Conservation (phyloP, 2,797 vertebrate species). For the Scleropages formosus region DNA sequence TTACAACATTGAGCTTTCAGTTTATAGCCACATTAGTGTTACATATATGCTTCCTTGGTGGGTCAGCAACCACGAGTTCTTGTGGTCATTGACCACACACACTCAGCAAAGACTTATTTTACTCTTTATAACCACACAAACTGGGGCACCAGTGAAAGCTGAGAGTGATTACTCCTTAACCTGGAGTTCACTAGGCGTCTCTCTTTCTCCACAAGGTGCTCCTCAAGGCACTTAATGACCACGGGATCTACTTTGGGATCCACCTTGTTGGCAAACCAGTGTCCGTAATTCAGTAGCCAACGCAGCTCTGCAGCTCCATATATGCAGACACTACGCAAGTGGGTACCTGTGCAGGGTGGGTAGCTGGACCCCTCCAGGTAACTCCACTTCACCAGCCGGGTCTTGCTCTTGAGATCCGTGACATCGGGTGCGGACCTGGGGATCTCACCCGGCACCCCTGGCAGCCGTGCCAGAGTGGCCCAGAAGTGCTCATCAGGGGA, state of each 20-base stretch:
- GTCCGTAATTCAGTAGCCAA: slow-evolving; percentile 83
- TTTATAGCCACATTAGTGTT: too few relatives aligned
- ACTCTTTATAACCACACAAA: too few relatives aligned
- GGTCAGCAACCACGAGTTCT: too few relatives aligned
- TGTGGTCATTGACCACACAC: too few relatives aligned
- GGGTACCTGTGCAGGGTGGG: slow-evolving; percentile 81
- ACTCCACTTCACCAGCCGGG: slow-evolving; percentile 90
- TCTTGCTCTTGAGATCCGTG: slow-evolving; percentile 86
- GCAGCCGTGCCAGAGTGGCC: slow-evolving; percentile 81
- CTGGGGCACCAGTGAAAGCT: too few relatives aligned
- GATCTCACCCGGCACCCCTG: slow-evolving; percentile 80
- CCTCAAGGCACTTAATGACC: slow-evolving; percentile 81
- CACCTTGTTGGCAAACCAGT: slow-evolving; percentile 95
- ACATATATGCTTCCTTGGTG: too few relatives aligned
- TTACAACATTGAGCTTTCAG: too few relatives aligned
- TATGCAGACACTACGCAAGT: slow-evolving; percentile 87
- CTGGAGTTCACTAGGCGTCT: slow-evolving; percentile 54
- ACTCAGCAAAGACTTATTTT: too few relatives aligned
- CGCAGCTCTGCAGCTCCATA: slow-evolving; percentile 83
- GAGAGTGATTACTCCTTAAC: background rate
- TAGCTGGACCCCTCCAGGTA: slow-evolving; percentile 82
- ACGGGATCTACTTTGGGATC: slow-evolving; percentile 87
- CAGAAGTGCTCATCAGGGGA: slow-evolving; percentile 93
- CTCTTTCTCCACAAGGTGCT: slow-evolving; percentile 78
- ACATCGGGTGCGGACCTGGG: slow-evolving; percentile 70